These are phyloP conservation scores for Phragmatobia fuliginosa DNA, from an alignment of 2,888 invertebrate species.

Conservation along the genomic window DNA sequence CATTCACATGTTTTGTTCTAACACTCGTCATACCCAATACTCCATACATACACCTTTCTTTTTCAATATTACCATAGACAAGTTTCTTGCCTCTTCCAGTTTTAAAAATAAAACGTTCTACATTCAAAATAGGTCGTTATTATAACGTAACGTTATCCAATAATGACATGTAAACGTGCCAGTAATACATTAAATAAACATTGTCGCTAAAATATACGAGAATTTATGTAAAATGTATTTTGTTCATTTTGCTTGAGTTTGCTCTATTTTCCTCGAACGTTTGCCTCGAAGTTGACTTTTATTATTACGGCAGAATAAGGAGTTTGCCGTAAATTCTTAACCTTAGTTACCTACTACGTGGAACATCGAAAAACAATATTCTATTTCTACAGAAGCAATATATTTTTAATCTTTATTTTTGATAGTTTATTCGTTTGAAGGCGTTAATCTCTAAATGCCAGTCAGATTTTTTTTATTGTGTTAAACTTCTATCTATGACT, in stretches of 20 bases:
- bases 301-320: conserved; percentile 14
- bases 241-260: conserved; percentile 10
- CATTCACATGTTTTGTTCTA: not conserved
- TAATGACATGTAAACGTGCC: not conserved
- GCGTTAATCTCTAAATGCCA: not conserved
- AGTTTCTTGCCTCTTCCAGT: not conserved
- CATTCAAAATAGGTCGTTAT: not conserved
- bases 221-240: conserved; percentile 16
- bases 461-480: no score
- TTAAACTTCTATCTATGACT: no score
- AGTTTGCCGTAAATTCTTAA: conserved; percentile 17
- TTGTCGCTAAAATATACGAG: not conserved
- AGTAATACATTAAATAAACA: not conserved
- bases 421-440: not conserved
- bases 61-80: not conserved
- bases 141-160: not conserved
- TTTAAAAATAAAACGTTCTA: not conserved
- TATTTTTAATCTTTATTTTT: not conserved
- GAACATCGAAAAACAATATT: not conserved
- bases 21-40: not conserved
- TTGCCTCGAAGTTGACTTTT: conserved; percentile 33
- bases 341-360: not conserved
- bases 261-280: conserved; percentile 18
- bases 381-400: not conserved
- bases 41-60: no score